A percentile compares a stretch with the other conserved stretches of the same genome.
Evolutionary conservation across 2,113 vertebrate genomes (phyloP).

Genomic region (Gopherus evgoodei): DNA sequence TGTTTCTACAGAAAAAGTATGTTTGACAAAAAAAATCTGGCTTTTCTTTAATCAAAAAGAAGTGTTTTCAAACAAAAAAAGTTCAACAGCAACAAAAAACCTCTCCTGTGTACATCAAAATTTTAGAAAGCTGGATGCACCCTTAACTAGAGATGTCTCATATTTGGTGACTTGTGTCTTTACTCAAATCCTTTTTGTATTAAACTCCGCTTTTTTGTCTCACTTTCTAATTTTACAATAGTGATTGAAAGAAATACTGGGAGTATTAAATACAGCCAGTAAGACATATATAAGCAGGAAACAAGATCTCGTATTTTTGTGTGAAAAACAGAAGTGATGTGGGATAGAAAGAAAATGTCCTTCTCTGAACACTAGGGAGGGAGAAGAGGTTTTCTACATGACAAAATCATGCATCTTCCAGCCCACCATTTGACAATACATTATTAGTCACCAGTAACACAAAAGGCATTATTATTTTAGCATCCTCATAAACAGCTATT

Average conservation of each 20-base stretch:
- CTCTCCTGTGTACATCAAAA: neutral
- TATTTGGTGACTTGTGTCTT: neutral
- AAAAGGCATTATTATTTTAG: neutral
- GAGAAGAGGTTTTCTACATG: neutral
- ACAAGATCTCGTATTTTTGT: neutral
- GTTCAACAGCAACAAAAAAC: no score
- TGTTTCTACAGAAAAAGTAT: neutral
- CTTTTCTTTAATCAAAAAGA: neutral
- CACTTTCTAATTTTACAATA: neutral
- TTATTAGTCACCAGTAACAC: neutral
- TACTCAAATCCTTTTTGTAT: neutral
- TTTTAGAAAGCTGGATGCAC: neutral
- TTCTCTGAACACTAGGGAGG: neutral
- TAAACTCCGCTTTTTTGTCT: neutral
- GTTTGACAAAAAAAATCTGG: neutral
- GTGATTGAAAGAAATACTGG: neutral
- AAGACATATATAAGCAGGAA: neutral
- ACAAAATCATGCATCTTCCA: neutral
- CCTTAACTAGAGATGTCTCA: neutral
- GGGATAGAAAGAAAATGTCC: neutral
- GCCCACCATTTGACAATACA: neutral
- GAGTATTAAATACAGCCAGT: neutral
- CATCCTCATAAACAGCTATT: neutral
- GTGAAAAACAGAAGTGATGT: neutral
- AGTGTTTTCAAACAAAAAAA: neutral